phyloP scores from a whole-genome alignment of 2,888 invertebrate species.

The Schizotus pectinicornis region DNA sequence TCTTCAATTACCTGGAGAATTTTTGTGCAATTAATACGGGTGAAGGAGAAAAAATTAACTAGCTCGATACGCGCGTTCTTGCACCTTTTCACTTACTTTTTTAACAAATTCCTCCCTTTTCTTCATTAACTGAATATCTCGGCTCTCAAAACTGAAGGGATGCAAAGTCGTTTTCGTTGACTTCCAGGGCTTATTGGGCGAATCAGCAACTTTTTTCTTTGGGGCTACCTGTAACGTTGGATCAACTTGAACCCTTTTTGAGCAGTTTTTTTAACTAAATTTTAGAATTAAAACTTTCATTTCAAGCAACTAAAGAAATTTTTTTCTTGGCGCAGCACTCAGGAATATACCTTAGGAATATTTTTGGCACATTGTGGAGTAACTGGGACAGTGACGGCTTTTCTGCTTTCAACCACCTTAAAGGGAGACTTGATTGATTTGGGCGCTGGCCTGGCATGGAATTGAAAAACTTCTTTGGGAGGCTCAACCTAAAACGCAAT shows the following conservation, averaged over 20 bases:
- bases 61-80: neutral
- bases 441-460: constrained; percentile 70
- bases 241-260: too few relatives aligned
- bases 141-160: constrained; percentile 75
- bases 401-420: constrained; percentile 25
- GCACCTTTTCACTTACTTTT: constrained; percentile 44
- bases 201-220: neutral
- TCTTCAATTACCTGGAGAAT: constrained; percentile 58
- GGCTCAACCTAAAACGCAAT: too few relatives aligned
- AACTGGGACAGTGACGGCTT: constrained; percentile 30
- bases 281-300: too few relatives aligned
- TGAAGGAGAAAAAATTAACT: neutral
- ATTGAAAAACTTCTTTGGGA: constrained; percentile 39
- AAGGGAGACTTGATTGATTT: constrained; percentile 62
- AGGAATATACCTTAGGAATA: neutral
- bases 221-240: neutral
- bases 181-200: constrained; percentile 5
- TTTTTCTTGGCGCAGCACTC: too few relatives aligned
- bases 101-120: constrained; percentile 69
- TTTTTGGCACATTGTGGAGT: constrained; percentile 35
- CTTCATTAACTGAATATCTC: constrained; percentile 64
- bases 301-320: too few relatives aligned
- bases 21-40: neutral
- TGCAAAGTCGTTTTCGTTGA: constrained; percentile 38
- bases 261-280: too few relatives aligned